These are phyloP conservation scores for Pollenia amentaria DNA, from an alignment of 2,888 invertebrate species.

Conservation along the genomic window DNA sequence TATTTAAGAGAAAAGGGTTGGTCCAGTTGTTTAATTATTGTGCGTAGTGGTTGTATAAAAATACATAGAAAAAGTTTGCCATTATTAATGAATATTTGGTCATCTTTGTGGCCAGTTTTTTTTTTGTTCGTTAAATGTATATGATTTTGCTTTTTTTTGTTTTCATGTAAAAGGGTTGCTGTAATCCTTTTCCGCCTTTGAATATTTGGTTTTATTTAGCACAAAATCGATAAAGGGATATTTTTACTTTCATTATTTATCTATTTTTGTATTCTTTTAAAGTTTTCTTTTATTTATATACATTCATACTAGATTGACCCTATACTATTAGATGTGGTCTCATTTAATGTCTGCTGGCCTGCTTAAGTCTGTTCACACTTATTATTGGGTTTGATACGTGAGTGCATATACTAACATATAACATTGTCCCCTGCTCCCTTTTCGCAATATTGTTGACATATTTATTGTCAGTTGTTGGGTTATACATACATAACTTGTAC, in stretches of 20 bases:
- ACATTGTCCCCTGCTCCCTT: not conserved
- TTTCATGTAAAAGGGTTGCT: conserved; percentile 39
- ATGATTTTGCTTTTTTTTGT: not conserved
- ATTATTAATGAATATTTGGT: conserved; percentile 72
- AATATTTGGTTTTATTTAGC: conserved; percentile 49
- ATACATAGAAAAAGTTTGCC: conserved; percentile 13
- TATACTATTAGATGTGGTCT: conserved; percentile 61
- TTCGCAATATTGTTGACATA: conserved; percentile 64
- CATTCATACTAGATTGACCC: conserved; percentile 32
- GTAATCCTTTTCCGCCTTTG: conserved; percentile 57
- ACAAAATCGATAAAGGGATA: conserved; percentile 31
- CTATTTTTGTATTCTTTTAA: conserved; percentile 12
- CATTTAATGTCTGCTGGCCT: conserved; percentile 48
- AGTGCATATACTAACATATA: not conserved
- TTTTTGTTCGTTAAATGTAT: not conserved
- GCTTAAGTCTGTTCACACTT: conserved; percentile 47
- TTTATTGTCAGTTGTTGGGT: conserved; percentile 55
- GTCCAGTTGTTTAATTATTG: conserved; percentile 64
- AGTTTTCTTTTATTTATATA: conserved; percentile 28
- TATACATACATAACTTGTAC: conserved; percentile 32
- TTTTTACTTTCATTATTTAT: conserved; percentile 22
- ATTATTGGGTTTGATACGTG: conserved; percentile 7
- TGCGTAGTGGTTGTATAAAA: conserved; percentile 21
- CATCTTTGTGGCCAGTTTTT: conserved; percentile 68
- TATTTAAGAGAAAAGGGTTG: conserved; percentile 48